Conservation (phyloP, 2,113 vertebrate genomes). For the Silurus meridionalis region DNA sequence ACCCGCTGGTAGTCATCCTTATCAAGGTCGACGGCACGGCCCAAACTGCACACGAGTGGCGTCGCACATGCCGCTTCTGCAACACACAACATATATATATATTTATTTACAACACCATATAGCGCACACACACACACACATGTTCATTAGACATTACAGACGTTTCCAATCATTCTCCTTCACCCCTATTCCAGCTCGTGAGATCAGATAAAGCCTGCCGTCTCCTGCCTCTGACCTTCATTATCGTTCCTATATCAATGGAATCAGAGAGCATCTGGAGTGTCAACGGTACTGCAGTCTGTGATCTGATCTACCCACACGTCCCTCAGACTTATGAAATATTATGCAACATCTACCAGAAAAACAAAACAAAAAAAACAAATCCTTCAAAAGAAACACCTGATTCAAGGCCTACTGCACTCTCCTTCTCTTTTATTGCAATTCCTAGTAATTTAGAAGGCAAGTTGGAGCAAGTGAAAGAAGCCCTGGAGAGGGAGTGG, state of each 20-base stretch:
- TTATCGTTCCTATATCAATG: slow-evolving; percentile 8
- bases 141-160: neutral
- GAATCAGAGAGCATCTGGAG: slow-evolving; percentile 1
- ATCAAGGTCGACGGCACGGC: slow-evolving; percentile 85
- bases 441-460: neutral
- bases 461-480: slow-evolving; percentile 30
- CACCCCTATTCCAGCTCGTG: neutral
- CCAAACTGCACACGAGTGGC: slow-evolving; percentile 90
- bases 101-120: too few species aligned
- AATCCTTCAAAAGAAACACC: neutral
- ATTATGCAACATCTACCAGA: slow-evolving; percentile 30
- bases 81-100: slow-evolving; percentile 42
- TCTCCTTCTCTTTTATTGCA: too few species aligned
- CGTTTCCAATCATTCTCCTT: too few species aligned
- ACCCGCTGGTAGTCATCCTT: slow-evolving; percentile 98
- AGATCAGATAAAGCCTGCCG: neutral
- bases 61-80: slow-evolving; percentile 92
- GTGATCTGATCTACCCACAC: slow-evolving; percentile 39
- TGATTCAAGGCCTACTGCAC: slow-evolving; percentile 34
- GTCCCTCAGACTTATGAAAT: slow-evolving; percentile 3
- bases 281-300: slow-evolving; percentile 15
- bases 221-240: slow-evolving; percentile 17
- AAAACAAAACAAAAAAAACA: neutral
- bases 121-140: neutral
- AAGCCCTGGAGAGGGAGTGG: neutral